A percentile compares a stretch with the other conserved stretches of the same genome.
phyloP scores from a whole-genome alignment of 2,113 vertebrate genomes.

The Tiliqua scincoides region DNA sequence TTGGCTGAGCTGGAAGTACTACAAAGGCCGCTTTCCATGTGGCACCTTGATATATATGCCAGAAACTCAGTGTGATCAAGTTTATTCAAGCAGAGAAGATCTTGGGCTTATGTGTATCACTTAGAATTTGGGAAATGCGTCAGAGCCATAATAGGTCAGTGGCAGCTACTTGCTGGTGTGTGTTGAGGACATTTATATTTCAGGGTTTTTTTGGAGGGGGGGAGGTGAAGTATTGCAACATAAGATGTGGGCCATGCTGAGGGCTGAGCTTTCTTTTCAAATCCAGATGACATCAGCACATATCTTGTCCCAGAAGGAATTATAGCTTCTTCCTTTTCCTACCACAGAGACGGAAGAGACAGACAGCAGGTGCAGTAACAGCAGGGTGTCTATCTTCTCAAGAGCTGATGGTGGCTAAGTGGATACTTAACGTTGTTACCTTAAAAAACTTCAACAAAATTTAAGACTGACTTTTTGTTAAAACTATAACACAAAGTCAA shows the following conservation, averaged over 20 bases:
- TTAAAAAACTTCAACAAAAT: background rate
- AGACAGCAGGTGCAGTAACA: background rate
- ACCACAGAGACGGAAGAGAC: background rate
- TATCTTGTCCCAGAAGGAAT: background rate
- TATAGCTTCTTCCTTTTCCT: background rate
- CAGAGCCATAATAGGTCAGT: background rate
- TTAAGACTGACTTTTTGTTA: background rate
- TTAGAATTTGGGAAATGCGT: background rate
- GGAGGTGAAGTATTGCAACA: accelerated
- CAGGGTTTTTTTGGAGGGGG: background rate
- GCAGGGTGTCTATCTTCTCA: background rate
- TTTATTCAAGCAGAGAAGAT: background rate
- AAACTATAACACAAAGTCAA: background rate
- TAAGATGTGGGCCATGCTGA: background rate
- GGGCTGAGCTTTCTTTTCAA: background rate
- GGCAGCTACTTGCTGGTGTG: background rate
- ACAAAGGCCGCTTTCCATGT: background rate
- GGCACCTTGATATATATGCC: background rate
- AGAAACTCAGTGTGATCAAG: background rate
- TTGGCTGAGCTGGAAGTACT: background rate
- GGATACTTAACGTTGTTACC: background rate
- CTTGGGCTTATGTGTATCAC: background rate
- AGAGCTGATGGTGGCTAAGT: background rate
- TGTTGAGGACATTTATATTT: no score
- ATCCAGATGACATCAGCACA: background rate